Evolutionary conservation across 2,797 vertebrate species (phyloP).

Genomic region (Xiphophorus birchmanni): DNA sequence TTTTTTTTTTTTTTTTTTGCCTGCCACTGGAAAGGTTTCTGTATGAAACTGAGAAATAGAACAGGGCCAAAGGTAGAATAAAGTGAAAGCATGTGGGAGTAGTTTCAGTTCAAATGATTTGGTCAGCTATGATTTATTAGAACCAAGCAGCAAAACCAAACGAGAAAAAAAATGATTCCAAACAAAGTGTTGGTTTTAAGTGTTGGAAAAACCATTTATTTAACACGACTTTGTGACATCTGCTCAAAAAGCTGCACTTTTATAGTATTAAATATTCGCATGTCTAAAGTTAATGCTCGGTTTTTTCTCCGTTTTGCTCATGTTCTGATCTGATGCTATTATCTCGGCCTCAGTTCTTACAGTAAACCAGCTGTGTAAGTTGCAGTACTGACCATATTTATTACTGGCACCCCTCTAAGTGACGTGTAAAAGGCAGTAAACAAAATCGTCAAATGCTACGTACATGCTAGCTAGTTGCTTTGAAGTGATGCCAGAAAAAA

Average conservation of each 20-base stretch:
- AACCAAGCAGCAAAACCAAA: background rate
- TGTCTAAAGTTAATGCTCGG: background rate
- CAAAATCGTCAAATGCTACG: background rate
- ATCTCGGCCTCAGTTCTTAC: background rate
- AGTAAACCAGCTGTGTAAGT: background rate
- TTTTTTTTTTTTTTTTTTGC: background rate
- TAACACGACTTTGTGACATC: background rate
- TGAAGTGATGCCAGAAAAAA: background rate
- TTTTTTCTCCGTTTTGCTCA: background rate
- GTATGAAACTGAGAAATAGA: conserved; percentile 42
- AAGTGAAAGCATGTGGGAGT: conserved; percentile 45
- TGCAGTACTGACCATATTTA: background rate
- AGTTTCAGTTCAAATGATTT: conserved; percentile 22
- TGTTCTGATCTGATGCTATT: background rate
- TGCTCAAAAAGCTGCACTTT: background rate
- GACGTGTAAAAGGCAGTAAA: background rate
- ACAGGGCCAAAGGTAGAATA: conserved; percentile 20
- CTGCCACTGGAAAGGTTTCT: conserved; percentile 1
- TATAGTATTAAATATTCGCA: background rate
- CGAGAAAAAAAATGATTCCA: background rate
- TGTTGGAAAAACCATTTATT: background rate
- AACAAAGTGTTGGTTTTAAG: background rate
- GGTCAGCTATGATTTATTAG: background rate
- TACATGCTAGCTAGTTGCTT: background rate
- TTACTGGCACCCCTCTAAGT: background rate